A percentile compares a stretch with the other conserved stretches of the same genome.
Conservation (phyloP, 1,140 invertebrate species). For the Pogonomyrmex californicus region DNA sequence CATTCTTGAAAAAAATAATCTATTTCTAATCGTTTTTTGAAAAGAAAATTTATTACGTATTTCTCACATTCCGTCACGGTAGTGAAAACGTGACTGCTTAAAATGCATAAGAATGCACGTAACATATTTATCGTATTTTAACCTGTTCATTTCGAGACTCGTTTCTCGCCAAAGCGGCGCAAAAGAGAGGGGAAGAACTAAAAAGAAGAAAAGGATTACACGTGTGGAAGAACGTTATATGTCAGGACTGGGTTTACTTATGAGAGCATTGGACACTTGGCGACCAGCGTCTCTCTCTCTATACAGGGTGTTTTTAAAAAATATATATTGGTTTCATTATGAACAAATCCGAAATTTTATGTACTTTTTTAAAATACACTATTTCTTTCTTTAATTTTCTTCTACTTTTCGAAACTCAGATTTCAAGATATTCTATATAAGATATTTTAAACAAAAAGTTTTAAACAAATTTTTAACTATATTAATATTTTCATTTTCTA, state of each 20-base stretch:
- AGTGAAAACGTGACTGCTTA: constrained; percentile 19
- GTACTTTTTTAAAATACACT: background rate
- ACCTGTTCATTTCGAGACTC: constrained; percentile 41
- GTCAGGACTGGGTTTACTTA: constrained; percentile 54
- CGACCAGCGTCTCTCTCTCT: background rate
- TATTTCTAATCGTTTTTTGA: background rate
- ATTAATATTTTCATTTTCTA: no score
- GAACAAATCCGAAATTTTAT: background rate
- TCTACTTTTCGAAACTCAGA: background rate
- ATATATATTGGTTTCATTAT: background rate
- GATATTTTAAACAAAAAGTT: background rate
- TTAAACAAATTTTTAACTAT: background rate
- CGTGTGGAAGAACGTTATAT: constrained; percentile 46
- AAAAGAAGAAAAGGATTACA: constrained; percentile 1
- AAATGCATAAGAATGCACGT: constrained; percentile 33
- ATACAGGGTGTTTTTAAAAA: constrained; percentile 22
- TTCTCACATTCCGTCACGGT: constrained; percentile 25
- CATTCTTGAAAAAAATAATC: background rate
- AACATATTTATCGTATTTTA: constrained; percentile 27
- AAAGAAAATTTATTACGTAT: background rate
- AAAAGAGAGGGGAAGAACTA: background rate
- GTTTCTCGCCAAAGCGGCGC: constrained; percentile 11
- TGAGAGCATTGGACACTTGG: constrained; percentile 40
- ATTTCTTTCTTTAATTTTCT: background rate
- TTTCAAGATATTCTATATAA: background rate